Conservation (phyloP, 2,888 invertebrate species). For the Orthonevra nobilis region DNA sequence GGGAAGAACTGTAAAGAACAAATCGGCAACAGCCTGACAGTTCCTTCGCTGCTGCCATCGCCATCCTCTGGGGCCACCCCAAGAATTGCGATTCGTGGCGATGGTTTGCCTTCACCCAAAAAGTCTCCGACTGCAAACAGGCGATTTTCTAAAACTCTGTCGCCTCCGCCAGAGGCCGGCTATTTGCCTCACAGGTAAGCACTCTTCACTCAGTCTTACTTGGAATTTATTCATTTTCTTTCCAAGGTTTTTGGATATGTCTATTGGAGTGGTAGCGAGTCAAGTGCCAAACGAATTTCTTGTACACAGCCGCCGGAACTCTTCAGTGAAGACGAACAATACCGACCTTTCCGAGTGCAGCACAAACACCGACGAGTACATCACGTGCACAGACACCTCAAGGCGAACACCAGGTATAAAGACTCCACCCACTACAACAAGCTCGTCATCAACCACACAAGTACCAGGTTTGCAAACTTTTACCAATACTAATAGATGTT, state of each 20-base stretch:
- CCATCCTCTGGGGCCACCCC: slow-evolving; percentile 84
- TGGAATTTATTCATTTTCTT: not conserved
- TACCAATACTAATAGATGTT: slow-evolving; percentile 64
- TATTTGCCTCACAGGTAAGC: slow-evolving; percentile 48
- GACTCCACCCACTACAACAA: slow-evolving; percentile 80
- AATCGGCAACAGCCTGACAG: slow-evolving; percentile 58
- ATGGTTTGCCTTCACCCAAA: slow-evolving; percentile 34
- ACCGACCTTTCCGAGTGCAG: slow-evolving; percentile 92
- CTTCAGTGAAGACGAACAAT: slow-evolving; percentile 85
- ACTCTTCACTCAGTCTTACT: no score
- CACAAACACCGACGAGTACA: slow-evolving; percentile 90
- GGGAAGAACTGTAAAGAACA: slow-evolving; percentile 65
- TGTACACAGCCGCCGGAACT: slow-evolving; percentile 85
- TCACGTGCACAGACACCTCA: slow-evolving; percentile 91
- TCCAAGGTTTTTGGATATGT: slow-evolving; percentile 43
- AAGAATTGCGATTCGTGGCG: slow-evolving; percentile 68
- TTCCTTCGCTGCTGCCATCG: slow-evolving; percentile 65
- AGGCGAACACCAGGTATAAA: slow-evolving; percentile 82
- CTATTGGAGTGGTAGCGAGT: slow-evolving; percentile 29
- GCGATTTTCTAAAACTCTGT: slow-evolving; percentile 42
- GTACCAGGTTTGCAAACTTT: slow-evolving; percentile 79
- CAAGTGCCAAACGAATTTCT: slow-evolving; percentile 37
- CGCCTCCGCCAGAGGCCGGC: slow-evolving; percentile 24
- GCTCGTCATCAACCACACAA: slow-evolving; percentile 80
- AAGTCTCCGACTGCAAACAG: slow-evolving; percentile 25